Percentiles rank a stretch among this genome's conserved stretches.
These are phyloP conservation scores for Oscheius sp. DNA, from an alignment of 2,888 invertebrate species.

Conservation along the genomic window DNA sequence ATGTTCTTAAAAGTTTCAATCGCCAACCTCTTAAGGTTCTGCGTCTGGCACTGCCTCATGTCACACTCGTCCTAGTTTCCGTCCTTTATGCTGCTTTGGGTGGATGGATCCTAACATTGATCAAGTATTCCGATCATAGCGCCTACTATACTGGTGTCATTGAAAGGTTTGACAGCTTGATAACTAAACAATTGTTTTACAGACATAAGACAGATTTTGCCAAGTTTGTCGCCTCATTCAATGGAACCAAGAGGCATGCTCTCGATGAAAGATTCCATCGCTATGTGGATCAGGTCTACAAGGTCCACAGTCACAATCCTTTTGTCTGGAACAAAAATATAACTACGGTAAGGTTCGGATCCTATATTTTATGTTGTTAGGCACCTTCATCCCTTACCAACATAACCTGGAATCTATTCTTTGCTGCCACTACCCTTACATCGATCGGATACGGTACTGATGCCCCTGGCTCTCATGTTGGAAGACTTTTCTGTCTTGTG, in stretches of 20 bases:
- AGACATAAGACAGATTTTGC: conserved; percentile 24
- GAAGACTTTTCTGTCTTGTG: conserved; percentile 68
- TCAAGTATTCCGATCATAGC: conserved; percentile 60
- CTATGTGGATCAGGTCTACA: conserved; percentile 25
- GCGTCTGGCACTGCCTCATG: conserved; percentile 70
- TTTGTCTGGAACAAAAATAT: conserved; percentile 25
- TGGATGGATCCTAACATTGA: conserved; percentile 64
- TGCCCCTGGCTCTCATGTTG: conserved; percentile 63
- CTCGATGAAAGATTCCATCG: conserved; percentile 14
- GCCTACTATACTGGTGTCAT: conserved; percentile 42
- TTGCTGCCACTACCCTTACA: conserved; percentile 70
- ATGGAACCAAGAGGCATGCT: not conserved
- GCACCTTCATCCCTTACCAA: conserved; percentile 42
- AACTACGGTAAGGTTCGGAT: conserved; percentile 1
- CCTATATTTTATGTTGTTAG: conserved; percentile 6
- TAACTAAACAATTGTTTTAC: conserved; percentile 1
- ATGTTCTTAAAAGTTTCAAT: not conserved
- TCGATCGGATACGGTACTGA: conserved; percentile 69
- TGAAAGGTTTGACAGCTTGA: conserved; percentile 40
- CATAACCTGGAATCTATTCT: conserved; percentile 64
- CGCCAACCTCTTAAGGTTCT: conserved; percentile 58
- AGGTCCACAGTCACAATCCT: conserved; percentile 26
- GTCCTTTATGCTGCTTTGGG: conserved; percentile 67
- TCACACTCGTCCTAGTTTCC: conserved; percentile 68
- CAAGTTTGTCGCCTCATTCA: conserved; percentile 16